A percentile compares a stretch with the other conserved stretches of the same genome.
These are phyloP conservation scores for Oppia nitens DNA, from an alignment of 1,140 invertebrate genomes.

Conservation along the genomic window DNA sequence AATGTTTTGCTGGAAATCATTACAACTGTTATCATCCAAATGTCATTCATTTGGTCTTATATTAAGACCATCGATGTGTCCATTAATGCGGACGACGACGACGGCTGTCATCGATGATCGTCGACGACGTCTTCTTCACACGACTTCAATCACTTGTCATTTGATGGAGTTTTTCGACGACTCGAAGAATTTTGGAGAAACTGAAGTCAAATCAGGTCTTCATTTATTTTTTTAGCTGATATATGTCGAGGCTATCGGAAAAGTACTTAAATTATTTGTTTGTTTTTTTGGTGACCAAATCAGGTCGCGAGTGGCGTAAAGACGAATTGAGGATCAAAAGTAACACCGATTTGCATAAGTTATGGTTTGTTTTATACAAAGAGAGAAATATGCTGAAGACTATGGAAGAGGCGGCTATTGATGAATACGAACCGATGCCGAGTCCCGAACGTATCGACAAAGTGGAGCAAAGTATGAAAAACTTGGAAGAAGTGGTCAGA, in stretches of 20 bases:
- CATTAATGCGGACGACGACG: no score
- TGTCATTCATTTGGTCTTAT: no score
- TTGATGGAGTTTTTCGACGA: slow-evolving; percentile 84
- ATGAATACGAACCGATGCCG: slow-evolving; percentile 54
- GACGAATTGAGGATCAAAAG: slow-evolving; percentile 90
- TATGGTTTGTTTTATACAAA: slow-evolving; percentile 92
- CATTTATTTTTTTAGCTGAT: neutral
- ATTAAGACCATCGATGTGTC: no score
- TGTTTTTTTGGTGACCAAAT: slow-evolving; percentile 15
- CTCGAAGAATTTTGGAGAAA: slow-evolving; percentile 62
- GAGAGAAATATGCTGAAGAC: slow-evolving; percentile 93
- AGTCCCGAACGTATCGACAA: slow-evolving; percentile 90
- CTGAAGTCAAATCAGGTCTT: slow-evolving; percentile 50
- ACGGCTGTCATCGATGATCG: no score
- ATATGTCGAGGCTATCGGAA: no score
- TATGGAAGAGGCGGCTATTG: slow-evolving; percentile 70
- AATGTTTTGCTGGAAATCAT: no score
- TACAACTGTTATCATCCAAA: no score
- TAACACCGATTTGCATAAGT: slow-evolving; percentile 87
- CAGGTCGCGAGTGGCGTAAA: slow-evolving; percentile 62
- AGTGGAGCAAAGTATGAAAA: slow-evolving; percentile 84
- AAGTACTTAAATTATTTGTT: no score
- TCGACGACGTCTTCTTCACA: no score
- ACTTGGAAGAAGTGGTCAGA: slow-evolving; percentile 72
- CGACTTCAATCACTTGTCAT: neutral